Base-by-base conservation (phyloP, 2,113 vertebrate species). In the Hystrix cristata region DNA sequence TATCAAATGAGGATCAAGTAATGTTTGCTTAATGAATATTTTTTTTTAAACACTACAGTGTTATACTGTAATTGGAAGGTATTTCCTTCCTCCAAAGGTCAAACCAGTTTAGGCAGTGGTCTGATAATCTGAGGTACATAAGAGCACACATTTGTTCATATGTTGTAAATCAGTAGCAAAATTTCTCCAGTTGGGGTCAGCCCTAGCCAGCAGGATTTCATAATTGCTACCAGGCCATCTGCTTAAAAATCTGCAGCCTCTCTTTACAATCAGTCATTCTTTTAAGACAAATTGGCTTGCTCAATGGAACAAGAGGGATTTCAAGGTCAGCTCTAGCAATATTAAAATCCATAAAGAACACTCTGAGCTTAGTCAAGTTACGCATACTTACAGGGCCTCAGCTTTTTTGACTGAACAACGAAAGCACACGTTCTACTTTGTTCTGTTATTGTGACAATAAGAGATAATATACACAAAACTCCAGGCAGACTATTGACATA, bases 211-310 rank as follows among this genome's bases (percentile, higher is more conserved):
- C 27, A 83, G 60, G 46, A 78, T 95, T 97, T 90, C 88, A 64
- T 84, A 95, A 86, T 25, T 95, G 65, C 43, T 43, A 67, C 57
- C 53, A 95, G 34, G 51, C 72, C 55, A 87, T 88, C 71, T 95
- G 81, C n/a, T 96, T 59, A 79, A 74, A 88, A 91, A 51, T 51
- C 64, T 85, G 46, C 23, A 89, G n/a, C 2, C n/a, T 95, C 87
- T 74, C 34, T 55, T 87, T 85, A 38, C 27, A 16, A 46, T 38
- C 4, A 19, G 16, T 88, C 34, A 89, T 82, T 74, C 48, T 53
- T 79, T 90, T 65, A 93, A 80, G 55, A 94, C 85, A 95, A 90
- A 94, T 59, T 90, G 53, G 2, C 14, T 87, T 59, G 13, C 48
- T 90, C 31, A 86, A 29, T 84, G 29, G 62, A 91, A 79, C 0